Base-by-base conservation (phyloP, 2,113 vertebrate genomes). In the Copsychus sechellarum region DNA sequence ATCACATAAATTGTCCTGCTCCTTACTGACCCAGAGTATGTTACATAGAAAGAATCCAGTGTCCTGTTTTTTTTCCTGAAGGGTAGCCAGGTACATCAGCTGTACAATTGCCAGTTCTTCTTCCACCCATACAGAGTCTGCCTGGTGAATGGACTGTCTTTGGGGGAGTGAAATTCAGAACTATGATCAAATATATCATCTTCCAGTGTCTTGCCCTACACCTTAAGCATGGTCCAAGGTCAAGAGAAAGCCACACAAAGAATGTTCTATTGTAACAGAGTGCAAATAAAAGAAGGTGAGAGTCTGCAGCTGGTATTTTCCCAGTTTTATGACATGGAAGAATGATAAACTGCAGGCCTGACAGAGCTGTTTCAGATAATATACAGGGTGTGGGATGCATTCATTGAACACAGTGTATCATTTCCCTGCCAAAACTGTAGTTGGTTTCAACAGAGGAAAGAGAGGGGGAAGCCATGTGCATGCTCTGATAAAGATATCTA, bases 401-500 rank as follows among this genome's bases (percentile, higher is more conserved):
- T 83, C 47, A 51, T 24, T 86, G 64, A 73, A 88, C 0, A 1
- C 67, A 83, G 54, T 88, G 42, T 83, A 80, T 82, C 88, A 93
- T 86, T 81, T 88, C 26, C 82, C 88, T 95, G 93, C 92, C 88
- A 97, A 94, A 94, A 69, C 23, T 80, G 71, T 57, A 72, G 67
- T 5, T 64, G 40, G 25, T 90, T 80, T 92, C 62, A 90, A 36
- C 62, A 66, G 58, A n/a, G n/a, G 16, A 21, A 72, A 79, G 58
- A 58, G 73, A 95, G 62, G 21, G 22, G 11, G 8, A 94, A 93
- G 67, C 79, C 88, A 83, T 90, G 58, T 95, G 92, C 67, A 58
- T 25, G 15, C 80, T 77, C 82, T 88, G 92, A 96, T 95, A 94
- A 88, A 96, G 66, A 58, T 93, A 96, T 92, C 90, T 90, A 38